phyloP scores from a whole-genome alignment of 2,113 vertebrate genomes.

The Potamarius usumacintae region DNA sequence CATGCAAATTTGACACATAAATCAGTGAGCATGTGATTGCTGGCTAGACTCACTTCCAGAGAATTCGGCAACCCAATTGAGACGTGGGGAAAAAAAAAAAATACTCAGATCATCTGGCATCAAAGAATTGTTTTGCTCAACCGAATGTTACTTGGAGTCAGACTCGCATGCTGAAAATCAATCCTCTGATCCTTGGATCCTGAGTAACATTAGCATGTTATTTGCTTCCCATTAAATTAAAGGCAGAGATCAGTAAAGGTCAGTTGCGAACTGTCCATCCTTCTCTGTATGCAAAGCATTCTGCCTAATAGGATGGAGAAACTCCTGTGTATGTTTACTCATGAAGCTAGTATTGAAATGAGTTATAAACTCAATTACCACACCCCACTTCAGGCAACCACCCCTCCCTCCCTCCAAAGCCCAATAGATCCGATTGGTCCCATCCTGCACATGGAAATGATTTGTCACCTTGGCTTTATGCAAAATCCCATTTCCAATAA shows the following conservation, averaged over 20 bases:
- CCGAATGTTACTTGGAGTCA: constrained; percentile 1
- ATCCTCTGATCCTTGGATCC: not conserved
- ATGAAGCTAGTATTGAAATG: constrained; percentile 43
- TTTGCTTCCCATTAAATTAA: constrained; percentile 23
- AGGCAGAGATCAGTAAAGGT: constrained; percentile 33
- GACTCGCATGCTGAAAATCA: not conserved
- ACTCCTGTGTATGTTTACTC: constrained; percentile 39
- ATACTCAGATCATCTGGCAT: not conserved
- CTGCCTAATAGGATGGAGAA: not conserved
- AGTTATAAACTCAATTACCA: constrained; percentile 50
- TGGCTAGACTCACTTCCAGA: not conserved
- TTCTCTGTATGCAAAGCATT: constrained; percentile 29
- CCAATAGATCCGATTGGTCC: constrained; percentile 7
- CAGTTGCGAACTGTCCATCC: constrained; percentile 29
- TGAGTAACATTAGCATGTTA: not conserved
- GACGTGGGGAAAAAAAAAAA: not conserved
- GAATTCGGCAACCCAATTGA: constrained; percentile 4
- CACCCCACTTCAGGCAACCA: constrained; percentile 36
- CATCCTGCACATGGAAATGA: constrained; percentile 25
- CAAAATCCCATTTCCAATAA: constrained; percentile 53
- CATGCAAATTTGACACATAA: constrained; percentile 15
- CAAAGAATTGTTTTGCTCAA: constrained; percentile 6
- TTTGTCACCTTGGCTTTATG: constrained; percentile 44
- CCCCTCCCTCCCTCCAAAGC: constrained; percentile 9
- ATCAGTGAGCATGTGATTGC: not conserved